Base-by-base conservation (phyloP, 1,140 invertebrate genomes). In the Pseudomyrmex gracilis region DNA sequence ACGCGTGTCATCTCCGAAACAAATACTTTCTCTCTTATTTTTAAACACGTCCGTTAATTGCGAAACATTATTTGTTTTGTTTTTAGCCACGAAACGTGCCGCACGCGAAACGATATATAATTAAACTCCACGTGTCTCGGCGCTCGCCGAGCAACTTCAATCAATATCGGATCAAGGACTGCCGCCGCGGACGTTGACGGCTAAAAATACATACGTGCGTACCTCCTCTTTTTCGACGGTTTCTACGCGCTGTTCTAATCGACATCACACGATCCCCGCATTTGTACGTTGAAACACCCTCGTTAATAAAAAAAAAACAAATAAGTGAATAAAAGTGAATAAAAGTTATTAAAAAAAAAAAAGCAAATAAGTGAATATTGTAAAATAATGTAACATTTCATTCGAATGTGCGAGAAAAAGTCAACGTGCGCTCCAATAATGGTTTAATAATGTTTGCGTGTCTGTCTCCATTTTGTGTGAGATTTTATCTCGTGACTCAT, bases 151-250 rank as follows among this genome's bases (percentile, higher is more conserved):
- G 47, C 73, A 84, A 60, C 57, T 9, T 87, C 73, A 73, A 83
- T 82, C 80, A 89, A 89, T 89, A 34, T 34, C 78, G 82, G 66
- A 89, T 89, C 87, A 89, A 80, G 71, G 51, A 60, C 63, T 49
- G 63, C 45, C 83, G 71, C 34, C 34, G 85, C 83, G n/a, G 43
- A 13, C 20, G n/a, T 73, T 73, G 61, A 4, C 34, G 63, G 57
- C 83, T 90, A 90, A 90, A 90, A 84, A 90, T 86, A 90, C 80
- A 78, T 17, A 1, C 51, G 5, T 57, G 53, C 45, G 51, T 24
- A 53, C 66, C 64, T 58, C 66, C 73, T 67, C 64, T 63, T 66
- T 84, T 83, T 89, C 76, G 51, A 85, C 85, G 17, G 73, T 20
- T n/a, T n/a, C 83, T 60, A 57, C 53, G 34, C 64, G 64, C 47